Evolutionary conservation across 2,113 vertebrate genomes (phyloP).

Genomic region (Speoplatyrhinus poulsoni): DNA sequence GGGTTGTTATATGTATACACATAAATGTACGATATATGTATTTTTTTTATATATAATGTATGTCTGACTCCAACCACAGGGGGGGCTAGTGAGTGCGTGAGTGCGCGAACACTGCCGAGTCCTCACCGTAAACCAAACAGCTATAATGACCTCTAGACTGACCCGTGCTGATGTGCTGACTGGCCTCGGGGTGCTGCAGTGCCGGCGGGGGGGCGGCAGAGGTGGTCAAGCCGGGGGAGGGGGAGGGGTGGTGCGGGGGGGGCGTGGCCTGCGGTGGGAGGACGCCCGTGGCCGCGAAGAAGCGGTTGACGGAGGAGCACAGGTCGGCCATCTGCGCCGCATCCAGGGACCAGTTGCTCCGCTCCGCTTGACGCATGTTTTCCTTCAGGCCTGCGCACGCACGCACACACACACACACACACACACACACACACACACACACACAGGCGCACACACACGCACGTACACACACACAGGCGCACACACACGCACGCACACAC

Average conservation of each 20-base stretch:
- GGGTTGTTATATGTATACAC: no score
- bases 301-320: constrained; percentile 87
- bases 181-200: constrained; percentile 67
- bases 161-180: constrained; percentile 82
- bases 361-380: constrained; percentile 87
- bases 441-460: no score
- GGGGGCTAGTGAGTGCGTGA: background rate
- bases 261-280: constrained; percentile 80
- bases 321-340: constrained; percentile 84
- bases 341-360: constrained; percentile 88
- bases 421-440: background rate
- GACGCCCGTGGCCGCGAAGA: constrained; percentile 86
- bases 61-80: no score
- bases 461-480: no score
- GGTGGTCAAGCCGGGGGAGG: constrained; percentile 64
- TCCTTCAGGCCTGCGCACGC: constrained; percentile 81
- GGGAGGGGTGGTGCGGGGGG: constrained; percentile 72
- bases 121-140: background rate
- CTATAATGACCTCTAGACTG: background rate
- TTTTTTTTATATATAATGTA: no score
- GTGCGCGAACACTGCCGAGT: background rate
- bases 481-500: no score
- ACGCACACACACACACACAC: constrained; percentile 1
- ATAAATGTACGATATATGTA: no score
- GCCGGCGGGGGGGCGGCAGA: constrained; percentile 72